Conservation (phyloP, 2,888 invertebrate genomes). For the Odontomyia ornata region DNA sequence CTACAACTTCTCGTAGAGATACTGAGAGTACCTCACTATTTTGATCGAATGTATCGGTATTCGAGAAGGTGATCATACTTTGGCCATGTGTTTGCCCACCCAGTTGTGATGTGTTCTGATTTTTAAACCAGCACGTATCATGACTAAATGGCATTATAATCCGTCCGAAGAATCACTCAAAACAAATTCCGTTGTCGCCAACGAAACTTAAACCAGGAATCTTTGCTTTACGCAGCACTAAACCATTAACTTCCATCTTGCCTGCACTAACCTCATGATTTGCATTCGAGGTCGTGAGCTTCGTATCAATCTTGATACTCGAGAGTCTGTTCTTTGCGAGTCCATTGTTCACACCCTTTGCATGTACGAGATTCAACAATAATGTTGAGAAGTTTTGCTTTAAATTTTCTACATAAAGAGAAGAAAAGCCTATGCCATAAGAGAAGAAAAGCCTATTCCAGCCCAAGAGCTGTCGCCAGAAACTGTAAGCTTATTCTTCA, state of each 20-base stretch:
- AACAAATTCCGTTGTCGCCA: no score
- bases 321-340: constrained; percentile 4
- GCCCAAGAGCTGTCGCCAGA: constrained; percentile 33
- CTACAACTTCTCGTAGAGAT: neutral
- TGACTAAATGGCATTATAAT: no score
- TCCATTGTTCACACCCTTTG: constrained; percentile 20
- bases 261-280: constrained; percentile 32
- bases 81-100: no score
- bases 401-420: constrained; percentile 24
- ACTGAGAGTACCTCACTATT: no score
- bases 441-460: constrained; percentile 31
- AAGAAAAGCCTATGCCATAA: neutral
- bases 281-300: constrained; percentile 19
- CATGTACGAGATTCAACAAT: constrained; percentile 10
- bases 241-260: constrained; percentile 26
- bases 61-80: no score
- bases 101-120: no score
- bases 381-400: constrained; percentile 24
- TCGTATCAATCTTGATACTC: constrained; percentile 27
- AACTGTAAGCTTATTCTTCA: constrained; percentile 17
- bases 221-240: no score
- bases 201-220: no score
- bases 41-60: no score
- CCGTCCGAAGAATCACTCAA: no score
- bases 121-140: no score